Base-by-base conservation (phyloP, 35 echinoderm and acorn worm species). In the Stichopus chloronotus region DNA sequence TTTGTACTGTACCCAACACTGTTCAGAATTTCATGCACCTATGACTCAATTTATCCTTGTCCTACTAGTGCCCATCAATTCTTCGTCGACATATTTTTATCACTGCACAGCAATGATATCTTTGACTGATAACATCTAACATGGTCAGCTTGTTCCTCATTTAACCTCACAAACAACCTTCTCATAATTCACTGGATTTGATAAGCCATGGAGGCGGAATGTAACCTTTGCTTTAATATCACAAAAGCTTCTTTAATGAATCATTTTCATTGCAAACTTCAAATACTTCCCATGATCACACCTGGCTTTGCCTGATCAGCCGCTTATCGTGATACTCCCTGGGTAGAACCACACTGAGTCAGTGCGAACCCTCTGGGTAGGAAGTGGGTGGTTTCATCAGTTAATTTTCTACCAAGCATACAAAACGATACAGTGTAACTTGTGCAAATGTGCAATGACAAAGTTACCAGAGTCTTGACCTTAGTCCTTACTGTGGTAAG, bases 401-500 rank as follows among this genome's bases (percentile, higher is more conserved):
- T 43, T 43, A 74, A 19, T 21, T 21, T 24, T 24, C 22, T 74
- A 74, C 7, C 69, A 16, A 74, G 30, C 30, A 21, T 74, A 20
- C 19, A 74, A 74, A 74, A 74, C 22, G 69, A 74, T 74, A 74
- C 69, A 65, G 61, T 74, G 69, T 74, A 74, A 74, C 17, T 65
- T 43, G 30, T 43, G 30, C 30, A 65, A 13, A 65, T n/a, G n/a
- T n/a, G n/a, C n/a, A n/a, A n/a, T n/a, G 7, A n/a, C 69, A 20
- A 21, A 74, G 13, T 74, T 19, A 72, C 12, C 6, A 20, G 19
- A 19, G 1, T 19, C 69, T 74, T n/a, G 6, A 74, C 19, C 8
- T n/a, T n/a, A n/a, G 11, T 74, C 69, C 7, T 7, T 74, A 74
- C 69, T 74, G n/a, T 19, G 17, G 19, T 74, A 20, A 21, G 17